Base-by-base conservation (phyloP, 37 sponge, comb jelly and placozoan genomes). In the Theonella swinhoei region DNA sequence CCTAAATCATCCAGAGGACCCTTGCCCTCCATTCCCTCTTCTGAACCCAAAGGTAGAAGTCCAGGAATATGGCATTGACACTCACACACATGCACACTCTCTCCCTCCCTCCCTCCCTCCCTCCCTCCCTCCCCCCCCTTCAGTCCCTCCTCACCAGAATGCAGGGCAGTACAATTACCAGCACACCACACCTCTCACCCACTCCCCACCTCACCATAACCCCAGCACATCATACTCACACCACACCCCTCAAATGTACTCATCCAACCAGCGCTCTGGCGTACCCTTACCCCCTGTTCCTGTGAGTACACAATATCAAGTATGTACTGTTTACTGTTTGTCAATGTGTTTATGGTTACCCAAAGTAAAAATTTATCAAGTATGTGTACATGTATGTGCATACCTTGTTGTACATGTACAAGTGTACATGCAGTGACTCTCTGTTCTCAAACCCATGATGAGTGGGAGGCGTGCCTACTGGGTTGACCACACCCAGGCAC, bases 21-120 rank as follows among this genome's bases (percentile, higher is more conserved):
- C 67, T 8, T 66, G 22, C 26, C 67, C 67, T 66, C 67, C 67
- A 66, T 29, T 2, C 70, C 70, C 70, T 69, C 70, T 35, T 33
- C 26, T 19, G 54, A 47, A 47, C 54, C 54, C 54, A 47, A 7
- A 47, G 54, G 54, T 47, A 47, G 11, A 47, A 47, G 54, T 47
- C 11, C 54, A 17, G 54, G 54, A 17, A 7, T 47, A 14, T 47
- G 19, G 22, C 33, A 69, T 5, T 5, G 8, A 25, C 68, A 67
- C 30, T 33, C 68, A 67, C 20, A 0, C 30, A n/a, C 68, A 67
- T 24, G 14, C 68, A n/a, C n/a, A 71, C 35, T 36, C 9, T 71
- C 41, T 38, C 72, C 5, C 2, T 1, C 35, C 70, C 22, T n/a
- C n/a, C n/a, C 70, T 38, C 36, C 72, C 28, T 35, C 36, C 72